A percentile compares a stretch with the other conserved stretches of the same genome.
These are phyloP conservation scores for Rhabdornis inornatus DNA, from an alignment of 2,113 vertebrate species.

Conservation along the genomic window DNA sequence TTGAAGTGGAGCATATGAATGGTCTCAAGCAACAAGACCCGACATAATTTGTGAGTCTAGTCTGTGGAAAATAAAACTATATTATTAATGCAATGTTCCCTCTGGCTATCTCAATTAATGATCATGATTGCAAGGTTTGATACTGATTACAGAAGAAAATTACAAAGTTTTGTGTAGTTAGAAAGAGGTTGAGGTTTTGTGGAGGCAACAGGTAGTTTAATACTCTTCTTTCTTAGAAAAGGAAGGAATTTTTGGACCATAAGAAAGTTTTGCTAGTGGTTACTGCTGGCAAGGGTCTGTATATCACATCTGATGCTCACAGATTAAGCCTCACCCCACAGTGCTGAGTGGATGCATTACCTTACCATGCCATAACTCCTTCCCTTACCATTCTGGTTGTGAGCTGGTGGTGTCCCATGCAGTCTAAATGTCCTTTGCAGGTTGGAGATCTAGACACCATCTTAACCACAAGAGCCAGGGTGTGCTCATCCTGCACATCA, in stretches of 20 bases:
- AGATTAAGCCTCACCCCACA: neutral
- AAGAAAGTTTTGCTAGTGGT: neutral
- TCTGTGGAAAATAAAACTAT: neutral
- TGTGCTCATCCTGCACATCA: neutral
- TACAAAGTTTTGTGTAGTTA: neutral
- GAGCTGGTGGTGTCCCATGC: fast-evolving
- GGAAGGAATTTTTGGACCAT: neutral
- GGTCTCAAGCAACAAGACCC: neutral
- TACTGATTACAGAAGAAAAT: neutral
- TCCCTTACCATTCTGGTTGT: neutral
- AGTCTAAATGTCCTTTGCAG: neutral
- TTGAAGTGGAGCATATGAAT: neutral
- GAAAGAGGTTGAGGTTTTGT: neutral
- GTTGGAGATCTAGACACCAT: neutral
- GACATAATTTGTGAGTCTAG: neutral
- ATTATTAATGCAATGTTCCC: neutral
- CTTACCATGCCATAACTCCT: neutral
- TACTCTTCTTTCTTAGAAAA: neutral
- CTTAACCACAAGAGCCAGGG: neutral
- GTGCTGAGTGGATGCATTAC: neutral
- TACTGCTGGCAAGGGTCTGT: neutral
- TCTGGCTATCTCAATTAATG: neutral
- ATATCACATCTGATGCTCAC: neutral
- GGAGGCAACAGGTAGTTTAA: neutral
- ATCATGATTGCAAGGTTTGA: neutral